A percentile compares a stretch with the other conserved stretches of the same genome.
These are phyloP conservation scores for Temnothorax curvispinosus DNA, from an alignment of 1,140 invertebrate genomes.

Conservation along the genomic window DNA sequence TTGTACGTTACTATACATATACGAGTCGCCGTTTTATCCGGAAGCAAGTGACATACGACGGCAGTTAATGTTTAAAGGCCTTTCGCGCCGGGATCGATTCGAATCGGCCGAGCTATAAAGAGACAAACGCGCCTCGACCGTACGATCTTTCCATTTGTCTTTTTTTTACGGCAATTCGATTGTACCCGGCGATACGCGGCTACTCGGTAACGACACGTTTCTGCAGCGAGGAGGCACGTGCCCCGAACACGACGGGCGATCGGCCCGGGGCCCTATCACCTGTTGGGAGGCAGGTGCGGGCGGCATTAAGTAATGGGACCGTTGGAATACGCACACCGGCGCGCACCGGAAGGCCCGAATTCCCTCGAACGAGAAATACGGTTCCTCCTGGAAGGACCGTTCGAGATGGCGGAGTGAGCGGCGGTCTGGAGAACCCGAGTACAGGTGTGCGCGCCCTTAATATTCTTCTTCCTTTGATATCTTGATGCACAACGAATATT, in stretches of 20 bases:
- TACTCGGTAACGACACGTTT: constrained; percentile 14
- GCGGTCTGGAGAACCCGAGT: background rate
- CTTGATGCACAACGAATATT: background rate
- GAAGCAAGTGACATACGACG: constrained; percentile 1
- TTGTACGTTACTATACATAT: background rate
- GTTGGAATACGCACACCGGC: constrained; percentile 22
- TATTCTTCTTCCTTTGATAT: background rate
- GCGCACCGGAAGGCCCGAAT: constrained; percentile 21
- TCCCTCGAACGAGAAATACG: constrained; percentile 8
- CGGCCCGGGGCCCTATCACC: constrained; percentile 38
- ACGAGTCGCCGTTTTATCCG: constrained; percentile 1
- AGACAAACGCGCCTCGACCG: background rate
- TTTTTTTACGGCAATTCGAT: constrained; percentile 13
- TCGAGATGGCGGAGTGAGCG: background rate
- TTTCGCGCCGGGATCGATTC: background rate
- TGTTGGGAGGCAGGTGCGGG: constrained; percentile 57
- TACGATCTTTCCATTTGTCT: background rate
- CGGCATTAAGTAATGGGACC: constrained; percentile 53
- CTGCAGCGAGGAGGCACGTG: constrained; percentile 25
- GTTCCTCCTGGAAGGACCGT: background rate
- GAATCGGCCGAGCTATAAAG: constrained; percentile 3
- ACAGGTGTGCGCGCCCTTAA: background rate
- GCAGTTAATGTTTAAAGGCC: constrained; percentile 28
- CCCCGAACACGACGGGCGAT: background rate
- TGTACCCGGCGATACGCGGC: constrained; percentile 24